Percentiles rank a stretch among this genome's conserved stretches.
phyloP scores from a whole-genome alignment of 1,140 invertebrate genomes.

The Drosophila kikkawai region DNA sequence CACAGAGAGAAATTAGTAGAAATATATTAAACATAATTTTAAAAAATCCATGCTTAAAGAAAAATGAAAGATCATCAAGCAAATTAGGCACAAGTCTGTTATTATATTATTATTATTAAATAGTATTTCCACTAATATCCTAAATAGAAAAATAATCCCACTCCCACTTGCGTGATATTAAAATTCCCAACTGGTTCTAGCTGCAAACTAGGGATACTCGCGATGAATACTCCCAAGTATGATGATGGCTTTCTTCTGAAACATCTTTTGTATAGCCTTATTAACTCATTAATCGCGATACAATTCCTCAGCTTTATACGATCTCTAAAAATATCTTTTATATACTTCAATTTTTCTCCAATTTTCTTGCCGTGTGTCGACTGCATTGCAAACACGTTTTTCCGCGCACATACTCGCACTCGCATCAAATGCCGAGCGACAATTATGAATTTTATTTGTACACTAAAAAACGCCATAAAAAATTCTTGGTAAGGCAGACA shows the following conservation, averaged over 20 bases:
- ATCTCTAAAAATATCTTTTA: neutral
- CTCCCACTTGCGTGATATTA: neutral
- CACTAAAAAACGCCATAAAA: slow-evolving; percentile 71
- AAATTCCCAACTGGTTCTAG: neutral
- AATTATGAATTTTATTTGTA: slow-evolving; percentile 76
- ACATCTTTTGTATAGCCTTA: rapidly evolving
- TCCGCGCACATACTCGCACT: slow-evolving; percentile 30
- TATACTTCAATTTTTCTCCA: neutral
- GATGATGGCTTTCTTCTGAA: neutral
- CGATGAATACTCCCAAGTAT: neutral
- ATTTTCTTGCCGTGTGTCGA: slow-evolving; percentile 35
- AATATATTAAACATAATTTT: neutral
- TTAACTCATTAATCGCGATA: neutral
- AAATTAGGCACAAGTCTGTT: neutral
- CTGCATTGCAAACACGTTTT: slow-evolving; percentile 64
- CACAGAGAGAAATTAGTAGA: neutral
- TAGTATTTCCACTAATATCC: neutral
- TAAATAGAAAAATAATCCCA: neutral
- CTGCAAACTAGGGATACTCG: too few relatives aligned
- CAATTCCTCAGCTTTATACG: neutral
- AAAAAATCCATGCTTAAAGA: neutral
- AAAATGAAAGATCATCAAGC: neutral
- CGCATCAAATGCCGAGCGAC: slow-evolving; percentile 61
- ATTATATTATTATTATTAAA: neutral
- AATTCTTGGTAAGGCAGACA: slow-evolving; percentile 75